Conservation (phyloP, 2,888 invertebrate species). For the Scotopteryx bipunctaria region DNA sequence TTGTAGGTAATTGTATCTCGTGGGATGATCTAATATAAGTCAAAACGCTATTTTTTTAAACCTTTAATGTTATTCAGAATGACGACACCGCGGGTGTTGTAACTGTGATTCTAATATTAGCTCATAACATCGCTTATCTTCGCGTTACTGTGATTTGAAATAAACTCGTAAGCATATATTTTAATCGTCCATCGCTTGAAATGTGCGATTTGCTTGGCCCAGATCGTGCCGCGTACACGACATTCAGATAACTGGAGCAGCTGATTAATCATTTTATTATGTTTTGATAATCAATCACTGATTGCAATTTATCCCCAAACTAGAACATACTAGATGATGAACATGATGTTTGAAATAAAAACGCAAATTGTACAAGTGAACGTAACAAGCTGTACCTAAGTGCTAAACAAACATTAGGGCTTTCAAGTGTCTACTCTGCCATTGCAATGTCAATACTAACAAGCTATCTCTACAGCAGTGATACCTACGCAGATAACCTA, state of each 20-base stretch:
- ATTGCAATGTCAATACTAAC: constrained; percentile 10
- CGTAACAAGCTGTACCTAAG: constrained; percentile 5
- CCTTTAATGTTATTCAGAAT: constrained; percentile 44
- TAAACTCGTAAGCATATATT: constrained; percentile 38
- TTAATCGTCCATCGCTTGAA: constrained; percentile 42
- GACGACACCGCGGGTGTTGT: constrained; percentile 45
- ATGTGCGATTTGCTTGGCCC: constrained; percentile 61
- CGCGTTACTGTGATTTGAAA: constrained; percentile 39
- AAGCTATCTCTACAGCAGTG: background rate
- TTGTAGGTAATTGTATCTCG: constrained; percentile 24
- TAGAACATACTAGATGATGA: constrained; percentile 29
- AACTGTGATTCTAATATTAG: constrained; percentile 45
- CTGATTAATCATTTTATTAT: constrained; percentile 68
- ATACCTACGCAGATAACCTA: constrained; percentile 6
- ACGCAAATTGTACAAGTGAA: constrained; percentile 7
- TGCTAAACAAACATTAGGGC: constrained; percentile 11
- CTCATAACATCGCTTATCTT: constrained; percentile 38
- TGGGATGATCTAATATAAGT: constrained; percentile 36
- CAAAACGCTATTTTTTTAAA: constrained; percentile 40
- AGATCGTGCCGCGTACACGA: constrained; percentile 70
- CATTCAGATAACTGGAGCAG: constrained; percentile 66
- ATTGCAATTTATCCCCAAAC: constrained; percentile 62
- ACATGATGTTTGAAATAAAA: constrained; percentile 5
- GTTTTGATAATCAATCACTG: constrained; percentile 61
- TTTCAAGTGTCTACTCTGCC: constrained; percentile 15